phyloP scores from a whole-genome alignment of 1,140 invertebrate genomes.

The Brachionus paranguensis region DNA sequence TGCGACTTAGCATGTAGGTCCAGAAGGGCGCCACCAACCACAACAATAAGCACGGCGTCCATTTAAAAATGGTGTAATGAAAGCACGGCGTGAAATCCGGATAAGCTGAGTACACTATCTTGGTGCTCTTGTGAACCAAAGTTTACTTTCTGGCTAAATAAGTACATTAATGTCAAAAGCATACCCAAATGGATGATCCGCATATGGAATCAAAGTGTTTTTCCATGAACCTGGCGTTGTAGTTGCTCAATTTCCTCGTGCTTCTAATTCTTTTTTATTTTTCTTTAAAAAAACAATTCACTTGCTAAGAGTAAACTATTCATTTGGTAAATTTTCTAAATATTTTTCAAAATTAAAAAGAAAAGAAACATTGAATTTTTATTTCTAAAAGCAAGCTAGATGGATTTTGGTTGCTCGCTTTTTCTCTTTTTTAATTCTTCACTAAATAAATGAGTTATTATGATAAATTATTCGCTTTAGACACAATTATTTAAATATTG shows the following conservation, averaged over 20 bases:
- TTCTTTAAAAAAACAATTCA: neutral
- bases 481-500: neutral
- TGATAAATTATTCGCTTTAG: neutral
- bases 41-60: neutral
- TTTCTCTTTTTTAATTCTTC: neutral
- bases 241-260: neutral
- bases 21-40: conserved; percentile 28
- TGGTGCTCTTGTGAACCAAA: neutral
- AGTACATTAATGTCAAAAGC: neutral
- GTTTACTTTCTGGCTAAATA: neutral
- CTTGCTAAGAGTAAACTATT: neutral
- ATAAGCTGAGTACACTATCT: conserved; percentile 29
- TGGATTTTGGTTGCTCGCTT: neutral
- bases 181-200: conserved; percentile 36
- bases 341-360: neutral
- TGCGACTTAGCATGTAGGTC: conserved; percentile 36
- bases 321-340: neutral
- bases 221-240: conserved; percentile 1
- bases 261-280: neutral
- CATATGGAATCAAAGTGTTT: conserved; percentile 36
- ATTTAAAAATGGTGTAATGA: conserved; percentile 30
- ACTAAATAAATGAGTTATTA: neutral
- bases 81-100: conserved; percentile 36
- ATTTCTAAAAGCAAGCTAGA: neutral
- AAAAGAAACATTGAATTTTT: neutral